Evolutionary conservation across 2,888 invertebrate genomes (phyloP).

Genomic region (Drosophila ezoana): DNA sequence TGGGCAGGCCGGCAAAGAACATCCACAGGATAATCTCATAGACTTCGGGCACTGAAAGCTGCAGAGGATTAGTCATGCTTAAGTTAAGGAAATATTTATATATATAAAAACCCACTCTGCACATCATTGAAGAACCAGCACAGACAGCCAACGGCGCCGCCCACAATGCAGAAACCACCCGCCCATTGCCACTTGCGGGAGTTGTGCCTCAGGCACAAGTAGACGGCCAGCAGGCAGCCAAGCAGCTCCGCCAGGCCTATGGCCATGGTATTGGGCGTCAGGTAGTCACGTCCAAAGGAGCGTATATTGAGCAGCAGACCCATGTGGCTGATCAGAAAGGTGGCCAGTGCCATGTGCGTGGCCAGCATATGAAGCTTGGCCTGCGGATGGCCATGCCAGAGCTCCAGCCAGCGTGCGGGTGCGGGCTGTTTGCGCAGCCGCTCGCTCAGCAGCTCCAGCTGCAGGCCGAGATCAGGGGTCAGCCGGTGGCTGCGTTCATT

Average conservation of each 20-base stretch:
- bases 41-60: slow-evolving; percentile 71
- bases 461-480: slow-evolving; percentile 76
- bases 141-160: slow-evolving; percentile 82
- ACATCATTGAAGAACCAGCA: slow-evolving; percentile 82
- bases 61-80: slow-evolving; percentile 3
- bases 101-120: slow-evolving; percentile 66
- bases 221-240: slow-evolving; percentile 84
- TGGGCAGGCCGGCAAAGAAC: slow-evolving; percentile 83
- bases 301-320: slow-evolving; percentile 85
- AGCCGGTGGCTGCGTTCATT: slow-evolving; percentile 81
- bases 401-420: slow-evolving; percentile 78
- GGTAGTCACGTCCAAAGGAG: slow-evolving; percentile 84
- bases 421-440: slow-evolving; percentile 64
- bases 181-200: slow-evolving; percentile 84
- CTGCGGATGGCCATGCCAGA: slow-evolving; percentile 79
- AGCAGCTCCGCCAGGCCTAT: slow-evolving; percentile 84
- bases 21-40: slow-evolving; percentile 81
- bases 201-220: slow-evolving; percentile 77
- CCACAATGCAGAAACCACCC: slow-evolving; percentile 82
- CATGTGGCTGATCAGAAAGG: slow-evolving; percentile 84
- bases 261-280: slow-evolving; percentile 83
- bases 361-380: slow-evolving; percentile 78
- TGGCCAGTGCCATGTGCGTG: slow-evolving; percentile 82
- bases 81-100: too few species aligned
- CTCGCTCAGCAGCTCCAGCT: slow-evolving; percentile 63